Evolutionary conservation across 1,140 invertebrate species (phyloP), one percentile per base, ranked within the genome.

Genomic region (Aphidius gifuensis): DNA sequence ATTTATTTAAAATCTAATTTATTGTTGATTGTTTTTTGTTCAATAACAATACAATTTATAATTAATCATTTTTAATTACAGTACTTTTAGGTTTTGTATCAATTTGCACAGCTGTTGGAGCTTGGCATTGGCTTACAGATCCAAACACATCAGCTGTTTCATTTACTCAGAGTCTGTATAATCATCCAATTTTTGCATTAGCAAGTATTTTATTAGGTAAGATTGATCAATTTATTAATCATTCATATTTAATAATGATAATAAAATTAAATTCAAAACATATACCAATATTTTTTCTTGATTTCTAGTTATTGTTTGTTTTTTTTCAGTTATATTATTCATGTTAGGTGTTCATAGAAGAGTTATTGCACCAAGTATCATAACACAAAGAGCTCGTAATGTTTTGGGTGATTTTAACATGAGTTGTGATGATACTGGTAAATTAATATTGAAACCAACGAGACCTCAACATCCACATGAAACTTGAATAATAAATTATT

Each of bases 371-470:
- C 94, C 96, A 9, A 94, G 93, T 69, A 98, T 99, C 73, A 94
- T 99, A 67, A 95, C 94, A 4, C 88, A 92, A 3, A 82, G 96
- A 65, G 94, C 94, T 39, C 83, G 95, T 49, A 87, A 85, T 47
- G 95, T 98, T 1, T 85, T 99, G 39, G 88, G 88, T 44, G 95
- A 98, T 79, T 99, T 97, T 76, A 98, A 97, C 77, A 97, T 98
- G 94, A 97, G 93, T 51, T 98, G 94, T 83, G 96, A 98, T 81
- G 95, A 98, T 74, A 95, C 93, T 59, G 94, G 94, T 64, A 94
- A 94, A 80, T 80, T 95, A 11, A 94, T 96, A 66, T 78, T 95
- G 1, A 93, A 93, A 76, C 92, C 92, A 5, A 78, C 78, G 38
- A 74, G 78, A 69, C 76, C 77, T n/a, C 64, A 72, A 5, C 78